Evolutionary conservation across 1,140 invertebrate species (phyloP).

Genomic region (Drosophila novamexicana): DNA sequence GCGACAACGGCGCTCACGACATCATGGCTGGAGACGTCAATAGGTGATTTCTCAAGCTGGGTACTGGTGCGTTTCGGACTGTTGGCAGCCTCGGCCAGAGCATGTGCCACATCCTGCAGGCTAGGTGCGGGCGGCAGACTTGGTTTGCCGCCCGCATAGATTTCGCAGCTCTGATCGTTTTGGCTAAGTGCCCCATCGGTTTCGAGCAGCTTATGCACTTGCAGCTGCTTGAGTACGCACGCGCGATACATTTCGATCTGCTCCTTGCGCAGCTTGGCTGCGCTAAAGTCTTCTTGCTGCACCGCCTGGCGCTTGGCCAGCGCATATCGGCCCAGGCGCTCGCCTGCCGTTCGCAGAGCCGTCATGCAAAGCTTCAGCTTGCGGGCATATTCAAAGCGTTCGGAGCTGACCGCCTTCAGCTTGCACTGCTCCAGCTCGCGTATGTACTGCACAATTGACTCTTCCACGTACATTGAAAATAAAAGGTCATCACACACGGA

Average conservation of each 20-base stretch:
- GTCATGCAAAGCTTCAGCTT: constrained; percentile 94
- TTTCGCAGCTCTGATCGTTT: constrained; percentile 78
- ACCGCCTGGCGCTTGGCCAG: constrained; percentile 96
- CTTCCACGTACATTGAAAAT: constrained; percentile 98
- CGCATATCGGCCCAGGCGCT: constrained; percentile 94
- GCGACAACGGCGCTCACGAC: constrained; percentile 3
- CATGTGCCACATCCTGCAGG: constrained; percentile 81
- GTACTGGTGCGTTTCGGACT: constrained; percentile 53
- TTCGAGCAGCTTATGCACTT: constrained; percentile 92
- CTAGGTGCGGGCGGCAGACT: constrained; percentile 77
- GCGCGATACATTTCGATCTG: constrained; percentile 92
- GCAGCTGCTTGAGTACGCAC: constrained; percentile 89
- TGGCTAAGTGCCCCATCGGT: constrained; percentile 87
- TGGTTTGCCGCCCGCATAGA: constrained; percentile 78
- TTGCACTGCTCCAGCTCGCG: constrained; percentile 94
- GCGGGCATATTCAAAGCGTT: constrained; percentile 93
- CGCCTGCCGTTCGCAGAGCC: constrained; percentile 92
- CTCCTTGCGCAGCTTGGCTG: constrained; percentile 94
- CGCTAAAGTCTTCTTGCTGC: constrained; percentile 95
- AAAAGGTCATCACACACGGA: constrained; percentile 97
- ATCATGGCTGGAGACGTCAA: constrained; percentile 56
- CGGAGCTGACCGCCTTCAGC: constrained; percentile 90
- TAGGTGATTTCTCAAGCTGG: constrained; percentile 67
- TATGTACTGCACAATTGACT: constrained; percentile 95
- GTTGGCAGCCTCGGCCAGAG: constrained; percentile 65